These are phyloP conservation scores for Centrocercus urophasianus DNA, from an alignment of 2,113 vertebrate genomes.

Conservation along the genomic window DNA sequence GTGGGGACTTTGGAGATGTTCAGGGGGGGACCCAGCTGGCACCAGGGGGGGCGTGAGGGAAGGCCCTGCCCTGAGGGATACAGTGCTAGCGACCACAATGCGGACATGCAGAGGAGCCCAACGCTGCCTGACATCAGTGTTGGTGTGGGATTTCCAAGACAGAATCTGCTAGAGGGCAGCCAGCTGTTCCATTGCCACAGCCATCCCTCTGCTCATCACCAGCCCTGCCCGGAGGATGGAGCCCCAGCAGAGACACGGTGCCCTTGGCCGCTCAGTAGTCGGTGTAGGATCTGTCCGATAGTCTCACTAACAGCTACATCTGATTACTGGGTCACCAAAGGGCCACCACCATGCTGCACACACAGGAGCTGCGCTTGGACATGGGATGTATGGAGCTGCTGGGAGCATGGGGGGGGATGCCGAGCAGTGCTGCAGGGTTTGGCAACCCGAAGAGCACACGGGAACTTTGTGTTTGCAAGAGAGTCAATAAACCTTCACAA, in stretches of 20 bases:
- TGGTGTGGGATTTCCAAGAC: background rate
- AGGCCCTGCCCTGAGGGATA: background rate
- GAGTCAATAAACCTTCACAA: background rate
- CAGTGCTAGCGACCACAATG: background rate
- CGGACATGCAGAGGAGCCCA: background rate
- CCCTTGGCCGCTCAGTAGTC: conserved; percentile 75
- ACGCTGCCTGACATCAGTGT: background rate
- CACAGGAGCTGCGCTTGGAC: background rate
- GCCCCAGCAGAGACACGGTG: background rate
- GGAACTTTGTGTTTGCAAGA: background rate
- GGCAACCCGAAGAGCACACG: background rate
- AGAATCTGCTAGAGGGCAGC: background rate
- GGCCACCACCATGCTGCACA: background rate
- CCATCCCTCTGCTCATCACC: background rate
- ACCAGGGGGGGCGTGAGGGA: background rate
- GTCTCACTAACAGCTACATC: conserved; percentile 76
- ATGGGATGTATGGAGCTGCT: accelerated
- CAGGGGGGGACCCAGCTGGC: background rate
- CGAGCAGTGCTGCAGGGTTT: background rate
- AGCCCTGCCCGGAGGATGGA: background rate
- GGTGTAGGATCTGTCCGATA: conserved; percentile 77
- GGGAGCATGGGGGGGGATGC: background rate
- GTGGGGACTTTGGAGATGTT: accelerated
- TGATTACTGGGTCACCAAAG: conserved; percentile 79
- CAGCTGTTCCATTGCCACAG: background rate